Percentiles rank a stretch among this genome's conserved stretches.
Conservation (phyloP, 2,113 vertebrate genomes). For the Procavia capensis region DNA sequence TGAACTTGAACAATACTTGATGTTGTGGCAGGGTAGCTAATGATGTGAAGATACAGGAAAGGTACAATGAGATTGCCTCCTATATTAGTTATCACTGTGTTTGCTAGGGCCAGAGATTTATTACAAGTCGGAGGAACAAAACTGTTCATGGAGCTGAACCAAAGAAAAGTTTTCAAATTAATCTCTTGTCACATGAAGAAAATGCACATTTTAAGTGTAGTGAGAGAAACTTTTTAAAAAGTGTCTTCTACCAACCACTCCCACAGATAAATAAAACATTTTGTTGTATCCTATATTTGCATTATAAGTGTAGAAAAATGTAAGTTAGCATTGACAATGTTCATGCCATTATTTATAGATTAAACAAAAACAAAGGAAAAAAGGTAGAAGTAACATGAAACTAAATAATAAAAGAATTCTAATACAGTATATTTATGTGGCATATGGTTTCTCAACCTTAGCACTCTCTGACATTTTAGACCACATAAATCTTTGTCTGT, state of each 20-base stretch:
- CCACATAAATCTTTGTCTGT: not conserved
- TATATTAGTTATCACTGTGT: not conserved
- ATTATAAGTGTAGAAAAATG: not conserved
- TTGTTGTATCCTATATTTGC: not conserved
- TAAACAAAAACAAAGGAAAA: not conserved
- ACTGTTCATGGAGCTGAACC: not conserved
- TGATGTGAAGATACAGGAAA: constrained; percentile 4
- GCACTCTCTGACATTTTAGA: not conserved
- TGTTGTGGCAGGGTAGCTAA: not conserved
- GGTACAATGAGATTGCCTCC: not conserved
- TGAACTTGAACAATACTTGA: not conserved
- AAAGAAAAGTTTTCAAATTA: constrained; percentile 35
- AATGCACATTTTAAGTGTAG: not conserved
- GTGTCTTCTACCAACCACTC: not conserved
- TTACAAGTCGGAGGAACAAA: not conserved
- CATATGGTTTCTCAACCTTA: not conserved
- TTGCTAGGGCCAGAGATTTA: not conserved
- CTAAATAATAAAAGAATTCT: not conserved
- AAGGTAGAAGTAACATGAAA: not conserved
- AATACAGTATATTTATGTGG: not conserved
- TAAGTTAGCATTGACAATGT: not conserved
- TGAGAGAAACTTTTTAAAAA: not conserved
- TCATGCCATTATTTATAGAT: not conserved
- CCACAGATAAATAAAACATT: not conserved
- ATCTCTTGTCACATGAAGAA: constrained; percentile 18